phyloP scores from a whole-genome alignment of 2,888 invertebrate species.

The Notodonta ziczac region DNA sequence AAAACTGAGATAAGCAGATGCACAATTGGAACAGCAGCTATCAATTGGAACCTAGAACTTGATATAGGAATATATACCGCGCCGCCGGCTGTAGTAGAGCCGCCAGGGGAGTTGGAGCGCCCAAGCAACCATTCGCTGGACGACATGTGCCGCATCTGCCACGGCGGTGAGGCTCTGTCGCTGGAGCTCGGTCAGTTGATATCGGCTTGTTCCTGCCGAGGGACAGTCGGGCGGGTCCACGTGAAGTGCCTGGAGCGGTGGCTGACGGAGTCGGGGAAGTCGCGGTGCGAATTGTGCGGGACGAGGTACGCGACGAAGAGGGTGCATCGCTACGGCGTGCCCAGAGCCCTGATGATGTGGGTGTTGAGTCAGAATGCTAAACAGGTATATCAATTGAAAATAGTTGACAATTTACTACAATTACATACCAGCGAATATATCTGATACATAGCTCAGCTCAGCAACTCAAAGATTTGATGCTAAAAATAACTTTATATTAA shows the following conservation, averaged over 20 bases:
- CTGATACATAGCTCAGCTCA: too few relatives aligned
- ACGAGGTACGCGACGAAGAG: conserved; percentile 87
- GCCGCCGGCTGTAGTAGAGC: conserved; percentile 27
- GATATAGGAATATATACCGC: conserved; percentile 37
- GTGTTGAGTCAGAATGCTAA: conserved; percentile 80
- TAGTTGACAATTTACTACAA: too few relatives aligned
- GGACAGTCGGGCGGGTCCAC: conserved; percentile 90
- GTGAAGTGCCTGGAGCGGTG: conserved; percentile 90
- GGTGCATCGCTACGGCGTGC: conserved; percentile 84
- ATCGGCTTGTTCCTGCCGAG: conserved; percentile 80
- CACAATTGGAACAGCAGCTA: conserved; percentile 45
- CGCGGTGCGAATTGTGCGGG: conserved; percentile 90
- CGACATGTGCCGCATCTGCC: conserved; percentile 79
- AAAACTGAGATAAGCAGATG: conserved; percentile 34
- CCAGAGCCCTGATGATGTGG: conserved; percentile 86
- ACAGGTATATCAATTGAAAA: conserved; percentile 56
- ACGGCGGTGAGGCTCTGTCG: conserved; percentile 65
- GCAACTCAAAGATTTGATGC: too few relatives aligned
- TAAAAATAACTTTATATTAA: too few relatives aligned
- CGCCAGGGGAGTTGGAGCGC: conserved; percentile 47
- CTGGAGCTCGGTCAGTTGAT: conserved; percentile 66
- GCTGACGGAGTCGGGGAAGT: conserved; percentile 89
- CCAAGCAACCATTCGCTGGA: conserved; percentile 63
- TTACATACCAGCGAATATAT: too few relatives aligned
- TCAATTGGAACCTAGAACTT: conserved; percentile 54